phyloP scores from a whole-genome alignment of 2,113 vertebrate genomes.

The Forbesichthys papilliferus region DNA sequence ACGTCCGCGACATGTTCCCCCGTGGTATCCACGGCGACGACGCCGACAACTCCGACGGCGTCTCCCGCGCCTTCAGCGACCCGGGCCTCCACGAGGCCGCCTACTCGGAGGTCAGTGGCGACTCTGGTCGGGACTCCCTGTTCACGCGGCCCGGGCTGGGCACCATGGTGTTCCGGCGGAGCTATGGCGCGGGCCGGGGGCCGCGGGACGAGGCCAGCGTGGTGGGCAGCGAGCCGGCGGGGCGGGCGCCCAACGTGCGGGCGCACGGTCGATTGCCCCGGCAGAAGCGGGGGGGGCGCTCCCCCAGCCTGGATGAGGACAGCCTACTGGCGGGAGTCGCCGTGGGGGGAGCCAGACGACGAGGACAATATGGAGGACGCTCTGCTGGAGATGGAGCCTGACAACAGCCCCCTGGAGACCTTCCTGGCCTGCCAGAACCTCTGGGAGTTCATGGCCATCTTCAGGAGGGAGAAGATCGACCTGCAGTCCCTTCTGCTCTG shows the following conservation, averaged over 20 bases:
- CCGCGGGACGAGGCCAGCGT: conserved; percentile 73
- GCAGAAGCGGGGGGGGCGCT: conserved; percentile 71
- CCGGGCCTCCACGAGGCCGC: conserved; percentile 83
- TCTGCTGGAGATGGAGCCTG: conserved; percentile 80
- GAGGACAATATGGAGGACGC: conserved; percentile 80
- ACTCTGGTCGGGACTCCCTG: conserved; percentile 93
- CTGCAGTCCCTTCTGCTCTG: conserved; percentile 90
- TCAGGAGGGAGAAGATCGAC: conserved; percentile 92
- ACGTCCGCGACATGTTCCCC: conserved; percentile 92
- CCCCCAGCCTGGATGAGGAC: conserved; percentile 26
- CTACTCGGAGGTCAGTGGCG: conserved; percentile 91
- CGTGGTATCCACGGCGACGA: conserved; percentile 75
- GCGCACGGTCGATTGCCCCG: conserved; percentile 81
- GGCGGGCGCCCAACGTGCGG: conserved; percentile 61
- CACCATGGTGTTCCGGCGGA: conserved; percentile 96
- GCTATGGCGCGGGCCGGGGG: conserved; percentile 88
- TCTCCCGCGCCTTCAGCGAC: conserved; percentile 92
- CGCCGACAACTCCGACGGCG: conserved; percentile 70
- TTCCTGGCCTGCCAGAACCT: conserved; percentile 90
- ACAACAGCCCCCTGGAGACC: conserved; percentile 87
- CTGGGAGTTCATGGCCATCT: conserved; percentile 84
- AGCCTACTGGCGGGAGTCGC: conserved; percentile 87
- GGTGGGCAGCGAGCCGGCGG: conserved; percentile 59
- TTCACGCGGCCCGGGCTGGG: conserved; percentile 94
- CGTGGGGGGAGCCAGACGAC: conserved; percentile 85